These are phyloP conservation scores for Tenthredo livida DNA, from an alignment of 2,888 invertebrate species.

Conservation along the genomic window DNA sequence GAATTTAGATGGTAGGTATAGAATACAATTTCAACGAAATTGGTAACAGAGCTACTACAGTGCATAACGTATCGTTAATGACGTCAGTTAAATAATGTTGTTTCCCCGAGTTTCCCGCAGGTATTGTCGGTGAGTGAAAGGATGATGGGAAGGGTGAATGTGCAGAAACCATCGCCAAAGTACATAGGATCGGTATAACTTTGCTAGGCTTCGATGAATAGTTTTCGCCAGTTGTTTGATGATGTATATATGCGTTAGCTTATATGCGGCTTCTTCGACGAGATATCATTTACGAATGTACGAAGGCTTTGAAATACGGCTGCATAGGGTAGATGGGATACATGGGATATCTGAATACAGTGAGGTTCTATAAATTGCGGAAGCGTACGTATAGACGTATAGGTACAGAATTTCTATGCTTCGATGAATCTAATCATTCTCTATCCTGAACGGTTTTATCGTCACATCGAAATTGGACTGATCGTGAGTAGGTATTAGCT, in stretches of 20 bases:
- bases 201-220: conserved; percentile 31
- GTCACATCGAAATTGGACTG: neutral
- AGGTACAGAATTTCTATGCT: neutral
- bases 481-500: neutral
- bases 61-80: neutral
- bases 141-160: neutral
- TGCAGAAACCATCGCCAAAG: conserved; percentile 10
- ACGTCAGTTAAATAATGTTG: neutral
- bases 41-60: neutral
- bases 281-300: neutral
- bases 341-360: neutral
- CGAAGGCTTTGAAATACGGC: neutral
- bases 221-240: conserved; percentile 40
- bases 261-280: conserved; percentile 31
- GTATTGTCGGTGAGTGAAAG: conserved; percentile 13
- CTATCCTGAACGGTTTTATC: neutral
- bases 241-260: neutral
- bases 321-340: neutral
- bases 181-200: conserved; percentile 10
- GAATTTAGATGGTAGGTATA: neutral
- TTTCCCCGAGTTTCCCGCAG: neutral
- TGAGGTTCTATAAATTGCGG: neutral
- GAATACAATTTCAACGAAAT: neutral
- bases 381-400: neutral
- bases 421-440: neutral